These are phyloP conservation scores for Ramphastos sulfuratus DNA, from an alignment of 2,113 vertebrate genomes.

Conservation along the genomic window DNA sequence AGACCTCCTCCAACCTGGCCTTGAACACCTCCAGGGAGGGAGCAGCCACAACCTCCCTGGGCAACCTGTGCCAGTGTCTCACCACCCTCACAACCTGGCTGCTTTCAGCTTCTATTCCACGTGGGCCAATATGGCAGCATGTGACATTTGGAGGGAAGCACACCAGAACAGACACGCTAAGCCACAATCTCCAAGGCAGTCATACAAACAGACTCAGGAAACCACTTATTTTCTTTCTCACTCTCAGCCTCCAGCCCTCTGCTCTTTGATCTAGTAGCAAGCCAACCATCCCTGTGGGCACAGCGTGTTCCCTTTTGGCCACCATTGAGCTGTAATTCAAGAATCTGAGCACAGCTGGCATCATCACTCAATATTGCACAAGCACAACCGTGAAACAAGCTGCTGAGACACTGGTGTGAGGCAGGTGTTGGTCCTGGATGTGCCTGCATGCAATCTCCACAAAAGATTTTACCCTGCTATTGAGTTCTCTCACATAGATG, in stretches of 20 bases:
- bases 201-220: background rate
- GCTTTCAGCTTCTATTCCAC: background rate
- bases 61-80: too few relatives aligned
- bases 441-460: background rate
- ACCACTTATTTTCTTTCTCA: background rate
- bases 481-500: background rate
- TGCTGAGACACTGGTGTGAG: background rate
- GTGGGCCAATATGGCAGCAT: background rate
- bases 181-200: background rate
- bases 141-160: background rate
- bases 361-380: slow-evolving; percentile 6
- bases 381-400: background rate
- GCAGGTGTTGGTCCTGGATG: background rate
- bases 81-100: background rate
- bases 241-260: background rate
- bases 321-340: slow-evolving; percentile 12
- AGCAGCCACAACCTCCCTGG: too few relatives aligned
- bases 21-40: too few relatives aligned
- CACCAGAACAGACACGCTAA: background rate
- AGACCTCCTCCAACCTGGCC: too few relatives aligned
- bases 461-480: background rate
- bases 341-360: slow-evolving; percentile 20
- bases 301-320: background rate
- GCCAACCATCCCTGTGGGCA: background rate
- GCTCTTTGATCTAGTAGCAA: background rate